A percentile compares a stretch with the other conserved stretches of the same genome.
Evolutionary conservation across 2,888 invertebrate species (phyloP).

Genomic region (Drosophila monieri): DNA sequence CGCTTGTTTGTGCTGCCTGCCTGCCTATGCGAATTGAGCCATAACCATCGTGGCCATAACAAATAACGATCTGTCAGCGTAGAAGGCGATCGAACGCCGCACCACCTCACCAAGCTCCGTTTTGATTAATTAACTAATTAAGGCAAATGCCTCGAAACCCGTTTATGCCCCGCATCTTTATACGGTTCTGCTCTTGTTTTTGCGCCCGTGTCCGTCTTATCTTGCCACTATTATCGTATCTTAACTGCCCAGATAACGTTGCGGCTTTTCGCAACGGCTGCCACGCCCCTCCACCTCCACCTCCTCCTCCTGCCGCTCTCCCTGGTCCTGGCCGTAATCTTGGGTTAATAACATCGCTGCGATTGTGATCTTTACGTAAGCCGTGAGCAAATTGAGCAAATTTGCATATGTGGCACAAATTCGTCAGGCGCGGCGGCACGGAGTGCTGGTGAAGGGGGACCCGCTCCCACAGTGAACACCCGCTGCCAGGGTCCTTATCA

Average conservation of each 20-base stretch:
- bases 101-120: constrained; percentile 24
- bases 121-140: constrained; percentile 61
- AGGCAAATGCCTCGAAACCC: constrained; percentile 42
- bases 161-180: constrained; percentile 58
- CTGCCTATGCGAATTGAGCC: constrained; percentile 48
- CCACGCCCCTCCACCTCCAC: not conserved
- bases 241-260: constrained; percentile 62
- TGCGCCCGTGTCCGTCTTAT: constrained; percentile 24
- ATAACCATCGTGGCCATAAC: constrained; percentile 48
- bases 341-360: constrained; percentile 47
- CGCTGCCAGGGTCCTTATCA: constrained; percentile 42
- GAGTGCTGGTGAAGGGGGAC: not conserved
- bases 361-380: constrained; percentile 47
- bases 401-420: constrained; percentile 64
- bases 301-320: no score
- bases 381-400: constrained; percentile 29
- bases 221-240: constrained; percentile 44
- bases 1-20: constrained; percentile 15
- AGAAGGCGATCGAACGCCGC: constrained; percentile 32
- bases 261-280: constrained; percentile 49
- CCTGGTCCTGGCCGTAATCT: constrained; percentile 5
- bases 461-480: constrained; percentile 35
- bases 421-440: constrained; percentile 42
- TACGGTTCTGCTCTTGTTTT: constrained; percentile 38
- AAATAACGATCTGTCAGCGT: constrained; percentile 46